Base-by-base conservation (phyloP, 1,140 invertebrate genomes). In the Macrotrachela quadricornifera region DNA sequence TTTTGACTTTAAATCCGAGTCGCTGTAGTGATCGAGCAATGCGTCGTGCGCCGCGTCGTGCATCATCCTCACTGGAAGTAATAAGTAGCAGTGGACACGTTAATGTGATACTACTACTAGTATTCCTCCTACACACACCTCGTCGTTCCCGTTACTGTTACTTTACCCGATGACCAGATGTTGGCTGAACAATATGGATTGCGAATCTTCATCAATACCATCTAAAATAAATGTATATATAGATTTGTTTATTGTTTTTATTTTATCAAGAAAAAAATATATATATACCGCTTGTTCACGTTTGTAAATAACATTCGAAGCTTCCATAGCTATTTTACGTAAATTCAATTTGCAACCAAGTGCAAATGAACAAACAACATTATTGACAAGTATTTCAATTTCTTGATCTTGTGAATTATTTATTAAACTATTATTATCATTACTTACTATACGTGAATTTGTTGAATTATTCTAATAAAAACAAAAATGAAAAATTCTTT, bases 91-190 rank as follows among this genome's bases (percentile, higher is more conserved):
- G 21, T 30, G 21, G 8, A 30, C 21, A 30, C 21, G 21, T 30
- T 30, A 30, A 30, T 30, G 21, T 30, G 21, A 30, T 30, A 30
- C 21, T 30, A 30, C 21, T 30, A 30, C 21, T 30, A 8, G 8
- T 30, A 30, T 30, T 30, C 21, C 21, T 30, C 8, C 21, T 30
- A 2, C 2, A 30, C 21, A 8, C 21, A 30, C 69, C 84, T 90
- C 41, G 85, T 92, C 45, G 88, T 82, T 55, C 91, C 90, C 38
- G 88, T 95, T 64, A 85, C 90, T 15, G 87, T 91, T 21, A 96
- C 78, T 69, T 91, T 87, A 0, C 91, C 91, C 46, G 87, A 92
- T 30, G 87, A 92, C 85, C 87, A 94, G 61, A 96, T 92, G 39
- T 82, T 90, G 1, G 91, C 88, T n/a, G 88, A 92, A 6, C 85